These are phyloP conservation scores for Hystrix brachyura DNA, from an alignment of 2,113 vertebrate genomes.

Conservation along the genomic window DNA sequence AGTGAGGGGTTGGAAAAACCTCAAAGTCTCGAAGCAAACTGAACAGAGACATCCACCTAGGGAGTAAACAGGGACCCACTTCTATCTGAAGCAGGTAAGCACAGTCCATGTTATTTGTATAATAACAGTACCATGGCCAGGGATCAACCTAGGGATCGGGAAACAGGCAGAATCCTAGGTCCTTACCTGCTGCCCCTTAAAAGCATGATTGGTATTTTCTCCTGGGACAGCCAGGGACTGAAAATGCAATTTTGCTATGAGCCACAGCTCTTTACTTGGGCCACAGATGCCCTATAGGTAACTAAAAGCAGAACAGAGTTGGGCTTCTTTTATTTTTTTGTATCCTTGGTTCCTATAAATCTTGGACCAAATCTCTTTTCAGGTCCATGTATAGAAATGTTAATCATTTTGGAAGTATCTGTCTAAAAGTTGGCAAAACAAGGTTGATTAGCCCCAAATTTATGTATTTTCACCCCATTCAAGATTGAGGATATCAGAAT, in stretches of 20 bases:
- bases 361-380: not conserved
- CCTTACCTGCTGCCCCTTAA: not conserved
- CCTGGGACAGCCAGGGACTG: not conserved
- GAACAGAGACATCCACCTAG: not conserved
- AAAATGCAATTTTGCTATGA: not conserved
- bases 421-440: not conserved
- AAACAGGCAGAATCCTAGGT: not conserved
- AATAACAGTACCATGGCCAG: not conserved
- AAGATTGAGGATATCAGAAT: not conserved
- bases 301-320: not conserved
- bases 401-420: not conserved
- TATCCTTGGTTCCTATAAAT: not conserved
- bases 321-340: not conserved
- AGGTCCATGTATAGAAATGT: not conserved
- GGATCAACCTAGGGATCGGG: not conserved
- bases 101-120: not conserved
- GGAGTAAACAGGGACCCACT: not conserved
- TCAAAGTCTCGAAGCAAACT: not conserved
- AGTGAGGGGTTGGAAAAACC: not conserved
- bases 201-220: not conserved
- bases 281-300: not conserved
- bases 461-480: not conserved
- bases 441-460: not conserved
- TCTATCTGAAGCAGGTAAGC: not conserved
- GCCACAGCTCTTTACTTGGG: not conserved